Base-by-base conservation (phyloP, 2,888 invertebrate genomes). In the Tenthredo notha region DNA sequence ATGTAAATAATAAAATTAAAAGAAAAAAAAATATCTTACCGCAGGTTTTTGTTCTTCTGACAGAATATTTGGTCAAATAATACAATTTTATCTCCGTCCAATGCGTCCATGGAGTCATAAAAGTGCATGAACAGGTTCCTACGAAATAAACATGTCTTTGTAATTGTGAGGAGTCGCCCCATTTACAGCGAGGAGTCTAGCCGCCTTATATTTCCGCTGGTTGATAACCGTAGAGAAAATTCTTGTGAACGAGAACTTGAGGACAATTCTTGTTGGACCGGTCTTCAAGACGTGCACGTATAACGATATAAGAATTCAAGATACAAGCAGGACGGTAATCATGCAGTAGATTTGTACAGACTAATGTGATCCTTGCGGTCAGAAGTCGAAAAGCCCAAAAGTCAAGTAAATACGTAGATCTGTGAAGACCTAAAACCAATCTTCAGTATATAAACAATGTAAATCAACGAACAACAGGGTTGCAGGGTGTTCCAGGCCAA, bases 371-470 rank as follows among this genome's bases (percentile, higher is more conserved):
- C 18, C 1, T 54, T 61, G 61, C 21, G 5, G 25, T 25, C 12
- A 25, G 12, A 61, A 61, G 61, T 61, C 61, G 61, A 61, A 25
- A 61, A 25, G 10, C 21, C 72, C 43, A 21, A 21, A 84, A 84
- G 58, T 84, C 84, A 67, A 33, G 33, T 33, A 67, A 6, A 15
- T 67, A 67, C 6, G 33, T 33, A 18, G 9, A 61, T 25, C n/a
- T 54, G 18, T n/a, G 21, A 10, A 84, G 33, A 15, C 1, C 43
- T 47, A 74, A 54, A 70, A 72, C n/a, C 84, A 84, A 84, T 84
- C 74, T 7, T 29, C 54, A 74, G 21, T 7, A 25, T 37, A 84
- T 25, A 84, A 84, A 84, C 84, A 74, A 12, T 18, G 6, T 15
- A 33, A 84, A 74, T 74, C 37, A 84, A 74, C 50, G 1, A 74